Evolutionary conservation across 2,888 invertebrate genomes (phyloP), one percentile per base, ranked within the genome.

Genomic region (Brenthis hecate): DNA sequence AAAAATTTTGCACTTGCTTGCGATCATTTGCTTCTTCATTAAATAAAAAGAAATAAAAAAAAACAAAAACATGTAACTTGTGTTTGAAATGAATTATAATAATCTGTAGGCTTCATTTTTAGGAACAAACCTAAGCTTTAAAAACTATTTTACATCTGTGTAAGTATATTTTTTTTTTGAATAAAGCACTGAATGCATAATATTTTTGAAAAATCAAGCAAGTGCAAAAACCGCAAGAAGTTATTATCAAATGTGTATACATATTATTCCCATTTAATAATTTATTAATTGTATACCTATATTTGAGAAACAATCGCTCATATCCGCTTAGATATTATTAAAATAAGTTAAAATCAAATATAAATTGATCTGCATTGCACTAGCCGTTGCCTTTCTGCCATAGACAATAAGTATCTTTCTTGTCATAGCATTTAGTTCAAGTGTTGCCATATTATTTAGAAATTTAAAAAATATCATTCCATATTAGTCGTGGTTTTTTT

Each of bases 251-350:
- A 82, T 84, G 81, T 87, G 82, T 88, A 88, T 84, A 83, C 73
- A 76, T 76, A 77, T 80, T 85, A 85, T 80, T 83, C 81, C 81
- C 82, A 85, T 76, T 75, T 80, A 80, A 80, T 80, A 78, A 79
- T 77, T 78, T 82, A 76, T 84, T 74, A 79, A 80, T 56, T 82
- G 77, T 83, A 82, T 79, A 74, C 81, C 78, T 81, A 80, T 77
- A 75, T 75, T 81, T 80, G 77, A 83, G 88, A 88, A 87, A 87
- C 84, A 81, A 81, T 80, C 83, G 84, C 86, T 89, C 90, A 90
- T 90, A 91, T 90, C 89, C 85, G 89, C 89, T 90, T 89, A 87
- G 86, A 81, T 87, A 84, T 84, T 85, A 80, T 72, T 73, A 73
- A 65, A 69, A 74, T 75, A 73, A 69, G 72, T 73, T 72, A 71